phyloP scores from a whole-genome alignment of 1,140 invertebrate species.

The Zaprionus capensis region DNA sequence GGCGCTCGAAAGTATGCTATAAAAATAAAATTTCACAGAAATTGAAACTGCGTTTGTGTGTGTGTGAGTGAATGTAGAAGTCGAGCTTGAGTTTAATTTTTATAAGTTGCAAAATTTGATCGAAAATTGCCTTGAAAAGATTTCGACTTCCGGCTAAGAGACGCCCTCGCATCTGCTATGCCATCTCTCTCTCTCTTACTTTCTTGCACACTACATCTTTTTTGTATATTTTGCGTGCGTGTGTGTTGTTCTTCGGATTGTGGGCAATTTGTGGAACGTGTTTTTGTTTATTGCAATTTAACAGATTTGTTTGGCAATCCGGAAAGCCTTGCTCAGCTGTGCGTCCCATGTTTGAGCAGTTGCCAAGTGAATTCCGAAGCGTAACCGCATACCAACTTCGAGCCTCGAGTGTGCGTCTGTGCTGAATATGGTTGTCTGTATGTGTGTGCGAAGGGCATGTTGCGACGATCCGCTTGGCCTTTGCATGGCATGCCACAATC shows the following conservation, averaged over 20 bases:
- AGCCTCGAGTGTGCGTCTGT: not conserved
- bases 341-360: not conserved
- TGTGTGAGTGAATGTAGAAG: not conserved
- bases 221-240: not conserved
- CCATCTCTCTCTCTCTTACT: not conserved
- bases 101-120: constrained; percentile 6
- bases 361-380: constrained; percentile 38
- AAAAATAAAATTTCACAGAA: constrained; percentile 13
- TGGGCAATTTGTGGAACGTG: constrained; percentile 9
- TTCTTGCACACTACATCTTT: not conserved
- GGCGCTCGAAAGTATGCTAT: constrained; percentile 9
- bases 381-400: constrained; percentile 42
- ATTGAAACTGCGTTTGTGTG: not conserved
- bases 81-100: not conserved
- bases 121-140: constrained; percentile 2
- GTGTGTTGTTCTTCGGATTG: constrained; percentile 3
- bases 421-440: not conserved
- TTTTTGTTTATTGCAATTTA: constrained; percentile 17
- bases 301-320: constrained; percentile 43
- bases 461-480: constrained; percentile 46
- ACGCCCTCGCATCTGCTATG: not conserved
- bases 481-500: constrained; percentile 46
- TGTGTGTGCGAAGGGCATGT: not conserved
- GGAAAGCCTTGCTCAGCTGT: constrained; percentile 7
- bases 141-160: not conserved